A percentile compares a stretch with the other conserved stretches of the same genome.
Evolutionary conservation across 2,888 invertebrate species (phyloP).

Genomic region (Xiphydria camelus): DNA sequence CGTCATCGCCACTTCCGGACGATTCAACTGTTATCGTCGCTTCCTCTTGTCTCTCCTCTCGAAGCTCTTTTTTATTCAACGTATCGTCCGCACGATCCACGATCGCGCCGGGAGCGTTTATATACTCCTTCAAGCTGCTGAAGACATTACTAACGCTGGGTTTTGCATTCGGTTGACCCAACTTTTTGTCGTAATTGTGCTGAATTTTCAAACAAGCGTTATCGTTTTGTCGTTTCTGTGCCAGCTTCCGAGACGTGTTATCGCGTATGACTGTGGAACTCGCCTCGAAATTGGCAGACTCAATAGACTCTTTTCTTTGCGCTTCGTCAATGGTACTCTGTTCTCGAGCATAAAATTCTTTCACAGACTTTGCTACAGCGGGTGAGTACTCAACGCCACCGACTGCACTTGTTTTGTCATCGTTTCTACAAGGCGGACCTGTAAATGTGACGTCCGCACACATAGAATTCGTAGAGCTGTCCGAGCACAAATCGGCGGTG

Average conservation of each 20-base stretch:
- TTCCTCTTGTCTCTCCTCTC: slow-evolving; percentile 21
- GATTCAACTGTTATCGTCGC: background rate
- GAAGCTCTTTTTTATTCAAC: slow-evolving; percentile 21
- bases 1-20: background rate
- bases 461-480: background rate
- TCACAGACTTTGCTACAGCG: slow-evolving; percentile 31
- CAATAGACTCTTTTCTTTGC: slow-evolving; percentile 35
- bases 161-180: slow-evolving; percentile 52
- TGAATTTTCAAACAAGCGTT: slow-evolving; percentile 34
- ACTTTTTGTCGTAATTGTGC: slow-evolving; percentile 47
- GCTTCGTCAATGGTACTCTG: slow-evolving; percentile 31
- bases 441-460: background rate
- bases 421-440: slow-evolving; percentile 23
- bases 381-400: background rate
- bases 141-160: slow-evolving; percentile 67
- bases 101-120: slow-evolving; percentile 56
- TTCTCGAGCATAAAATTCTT: slow-evolving; percentile 43
- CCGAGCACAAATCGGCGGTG: background rate
- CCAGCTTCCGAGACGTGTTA: slow-evolving; percentile 44
- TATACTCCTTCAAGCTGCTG: slow-evolving; percentile 67
- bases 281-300: slow-evolving; percentile 31
- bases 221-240: slow-evolving; percentile 46
- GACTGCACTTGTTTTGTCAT: slow-evolving; percentile 3
- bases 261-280: slow-evolving; percentile 38
- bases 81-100: slow-evolving; percentile 29